Base-by-base conservation (phyloP, 64 coral and sea anemone genomes). In the Pocillopora verrucosa region DNA sequence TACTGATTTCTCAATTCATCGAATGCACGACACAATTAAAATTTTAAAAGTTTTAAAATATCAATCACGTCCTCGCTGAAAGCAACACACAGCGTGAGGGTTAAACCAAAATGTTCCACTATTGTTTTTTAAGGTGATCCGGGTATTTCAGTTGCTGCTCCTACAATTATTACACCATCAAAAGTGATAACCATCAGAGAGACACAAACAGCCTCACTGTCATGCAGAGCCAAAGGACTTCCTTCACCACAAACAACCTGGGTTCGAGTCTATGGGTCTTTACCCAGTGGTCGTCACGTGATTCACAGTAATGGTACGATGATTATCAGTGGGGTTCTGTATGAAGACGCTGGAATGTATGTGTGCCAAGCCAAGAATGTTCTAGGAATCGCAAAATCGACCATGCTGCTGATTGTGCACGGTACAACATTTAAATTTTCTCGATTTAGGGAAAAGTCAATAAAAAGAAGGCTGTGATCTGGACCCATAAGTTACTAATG, bases 231-330 rank as follows among this genome's bases (percentile, higher is more conserved):
- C 20, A 69, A 83, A 38, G 92, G 92, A 17, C 78, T 89, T 14
- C 92, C 92, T 34, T 16, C 10, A 64, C 92, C 92, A 45, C 20
- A 74, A 25, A n/a, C 83, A 17, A 68, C 77, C 56, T 93, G 92
- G 92, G 41, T 45, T 11, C 36, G 86, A 93, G 22, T 88, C 22
- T 75, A 58, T 35, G 86, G 86, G 25, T 41, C 77, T 36, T 56
- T 93, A 38, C 92, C 92, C 34, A 83, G 86, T 72, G 92, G 72
- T 11, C 65, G 84, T 75, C 92, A 93, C 92, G 92, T 84, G 92
- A 89, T 88, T 26, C 57, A 88, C 36, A 61, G 67, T 35, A 88
- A 93, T 84, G 92, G 92, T 9, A 76, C 92, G 58, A 26, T 93
- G 62, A 59, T 84, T 10, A 83, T 93, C 7, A 93, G 20, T 19